Evolutionary conservation across 2,888 invertebrate genomes (phyloP), one percentile per base, ranked within the genome.

Genomic region (Xiphydria camelus): DNA sequence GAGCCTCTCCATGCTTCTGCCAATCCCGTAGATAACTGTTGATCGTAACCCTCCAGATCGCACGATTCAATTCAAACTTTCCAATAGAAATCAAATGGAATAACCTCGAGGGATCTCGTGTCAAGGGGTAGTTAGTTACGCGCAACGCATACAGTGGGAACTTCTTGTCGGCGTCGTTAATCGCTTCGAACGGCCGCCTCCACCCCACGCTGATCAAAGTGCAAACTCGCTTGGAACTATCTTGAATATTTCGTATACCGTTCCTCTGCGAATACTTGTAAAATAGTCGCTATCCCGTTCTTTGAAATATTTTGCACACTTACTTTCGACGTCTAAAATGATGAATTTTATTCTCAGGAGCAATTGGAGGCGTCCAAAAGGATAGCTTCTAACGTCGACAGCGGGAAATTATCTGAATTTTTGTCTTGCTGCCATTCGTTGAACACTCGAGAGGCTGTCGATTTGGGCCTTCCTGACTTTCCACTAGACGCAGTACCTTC

Each of bases 381-480:
- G 2, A 49, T 77, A 6, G 81, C 82, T 1, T 83, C 86, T 0
- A 75, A 76, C 32, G 80, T 79, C 1, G 77, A 82, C n/a, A 59
- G 67, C 6, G 77, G 78, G 32, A 77, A 77, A 49, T 55, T 84
- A 29, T 75, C 79, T 14, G 77, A 78, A 57, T 74, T 82, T 43
- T 62, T 84, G 31, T 83, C 72, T 66, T 93, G 38, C 67, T 94
- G 50, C 87, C 90, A 2, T 64, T 91, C 92, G 1, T 80, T 95
- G 41, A 80, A 88, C 55, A 86, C 87, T 12, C 84, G 87, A 4
- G 94, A 94, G 72, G 82, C 89, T 33, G 69, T 78, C 3, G 68
- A 77, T 45, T 79, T 93, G 43, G 87, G 86, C 42, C 76, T 97
- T 45, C 94, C 94, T 0, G 93, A 95, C 77, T 95, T 96, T 73